Evolutionary conservation across 2,113 vertebrate species (phyloP).

Genomic region (Notarius quadriscutis): DNA sequence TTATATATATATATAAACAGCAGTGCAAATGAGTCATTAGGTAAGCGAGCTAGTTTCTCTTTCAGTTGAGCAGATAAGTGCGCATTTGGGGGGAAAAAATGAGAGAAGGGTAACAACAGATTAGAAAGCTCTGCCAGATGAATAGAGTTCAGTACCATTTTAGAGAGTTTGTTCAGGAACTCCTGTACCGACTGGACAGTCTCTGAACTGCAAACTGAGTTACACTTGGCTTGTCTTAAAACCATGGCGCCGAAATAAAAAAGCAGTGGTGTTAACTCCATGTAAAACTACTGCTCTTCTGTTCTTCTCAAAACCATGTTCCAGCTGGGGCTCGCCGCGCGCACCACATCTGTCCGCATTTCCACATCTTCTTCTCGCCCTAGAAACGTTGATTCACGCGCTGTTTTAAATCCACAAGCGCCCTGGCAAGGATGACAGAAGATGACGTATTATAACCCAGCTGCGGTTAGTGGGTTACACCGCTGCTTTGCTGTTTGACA

Average conservation of each 20-base stretch:
- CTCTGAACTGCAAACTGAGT: conserved; percentile 15
- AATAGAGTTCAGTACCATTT: conserved; percentile 21
- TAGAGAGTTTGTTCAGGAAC: neutral
- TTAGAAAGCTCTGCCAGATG: neutral
- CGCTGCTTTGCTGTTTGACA: too few species aligned
- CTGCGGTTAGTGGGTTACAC: too few species aligned
- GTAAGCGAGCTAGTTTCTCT: neutral
- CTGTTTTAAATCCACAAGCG: neutral
- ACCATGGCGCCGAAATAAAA: conserved; percentile 33
- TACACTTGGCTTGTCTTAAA: conserved; percentile 34
- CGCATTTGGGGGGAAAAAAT: neutral
- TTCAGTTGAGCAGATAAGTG: neutral
- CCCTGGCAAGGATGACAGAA: neutral
- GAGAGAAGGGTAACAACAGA: neutral
- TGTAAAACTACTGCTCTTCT: conserved; percentile 12
- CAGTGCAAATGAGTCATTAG: neutral
- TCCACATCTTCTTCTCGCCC: neutral
- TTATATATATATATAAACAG: neutral
- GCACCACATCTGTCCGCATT: neutral
- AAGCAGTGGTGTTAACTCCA: conserved; percentile 11
- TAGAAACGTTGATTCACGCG: neutral
- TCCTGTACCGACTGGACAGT: neutral
- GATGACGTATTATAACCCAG: neutral
- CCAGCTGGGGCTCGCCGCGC: neutral
- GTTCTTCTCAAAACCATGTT: conserved; percentile 25